A percentile compares a stretch with the other conserved stretches of the same genome.
phyloP scores from a whole-genome alignment of 2,888 invertebrate genomes.

The Drosophila demipolita region DNA sequence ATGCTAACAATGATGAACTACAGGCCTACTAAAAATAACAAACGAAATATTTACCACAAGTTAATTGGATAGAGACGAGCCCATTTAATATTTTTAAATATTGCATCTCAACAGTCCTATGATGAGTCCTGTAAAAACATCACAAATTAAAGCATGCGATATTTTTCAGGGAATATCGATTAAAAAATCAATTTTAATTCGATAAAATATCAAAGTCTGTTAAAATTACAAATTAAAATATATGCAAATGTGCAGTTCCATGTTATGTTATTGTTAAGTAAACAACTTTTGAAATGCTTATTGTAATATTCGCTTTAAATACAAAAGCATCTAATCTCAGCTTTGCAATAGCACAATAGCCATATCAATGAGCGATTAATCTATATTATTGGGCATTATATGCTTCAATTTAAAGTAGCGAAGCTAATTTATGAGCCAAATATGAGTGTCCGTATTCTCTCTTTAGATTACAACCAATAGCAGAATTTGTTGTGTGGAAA shows the following conservation, averaged over 20 bases:
- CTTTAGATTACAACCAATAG: background rate
- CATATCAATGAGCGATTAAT: constrained; percentile 41
- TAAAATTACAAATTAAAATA: background rate
- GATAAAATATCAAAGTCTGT: constrained; percentile 5
- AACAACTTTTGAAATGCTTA: background rate
- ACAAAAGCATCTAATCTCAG: constrained; percentile 40
- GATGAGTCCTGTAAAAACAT: background rate
- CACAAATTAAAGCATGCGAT: constrained; percentile 2
- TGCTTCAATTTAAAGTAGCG: constrained; percentile 38
- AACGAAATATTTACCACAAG: background rate
- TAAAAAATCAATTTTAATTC: background rate
- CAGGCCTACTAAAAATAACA: background rate
- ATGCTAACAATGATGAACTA: background rate
- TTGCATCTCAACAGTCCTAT: background rate
- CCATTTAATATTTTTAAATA: background rate
- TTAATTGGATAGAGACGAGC: background rate
- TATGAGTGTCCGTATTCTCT: constrained; percentile 10
- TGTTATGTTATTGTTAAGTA: too few species aligned
- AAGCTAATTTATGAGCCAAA: constrained; percentile 25
- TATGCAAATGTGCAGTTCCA: background rate
- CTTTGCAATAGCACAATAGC: constrained; percentile 23
- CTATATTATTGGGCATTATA: constrained; percentile 47
- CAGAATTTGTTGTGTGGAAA: constrained; percentile 5
- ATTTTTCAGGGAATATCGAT: constrained; percentile 9
- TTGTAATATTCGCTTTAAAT: background rate